Evolutionary conservation across 2,113 vertebrate genomes (phyloP).

Genomic region (Elephas maximus): DNA sequence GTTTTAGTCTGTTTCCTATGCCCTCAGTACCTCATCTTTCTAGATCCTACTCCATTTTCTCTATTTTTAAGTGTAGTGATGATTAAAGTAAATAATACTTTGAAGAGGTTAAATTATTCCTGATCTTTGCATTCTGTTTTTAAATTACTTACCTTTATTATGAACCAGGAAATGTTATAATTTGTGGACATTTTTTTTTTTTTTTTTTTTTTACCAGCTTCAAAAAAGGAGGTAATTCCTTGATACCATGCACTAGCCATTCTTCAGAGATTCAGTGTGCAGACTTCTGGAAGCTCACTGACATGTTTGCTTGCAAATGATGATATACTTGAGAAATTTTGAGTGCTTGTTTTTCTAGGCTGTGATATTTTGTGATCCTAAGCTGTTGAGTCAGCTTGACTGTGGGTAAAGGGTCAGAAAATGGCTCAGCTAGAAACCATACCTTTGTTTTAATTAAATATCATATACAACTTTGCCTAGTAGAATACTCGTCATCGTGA

Average conservation of each 20-base stretch:
- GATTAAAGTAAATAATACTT: slow-evolving; percentile 34
- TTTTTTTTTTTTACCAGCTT: neutral
- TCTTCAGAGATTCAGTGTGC: neutral
- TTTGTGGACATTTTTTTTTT: neutral
- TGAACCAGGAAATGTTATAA: neutral
- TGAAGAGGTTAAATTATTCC: neutral
- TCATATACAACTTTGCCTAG: neutral
- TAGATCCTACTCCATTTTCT: neutral
- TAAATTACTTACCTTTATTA: neutral
- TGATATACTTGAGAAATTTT: neutral
- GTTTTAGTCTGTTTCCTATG: neutral
- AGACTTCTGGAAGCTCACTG: neutral
- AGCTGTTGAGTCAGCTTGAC: neutral
- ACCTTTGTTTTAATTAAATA: slow-evolving; percentile 14
- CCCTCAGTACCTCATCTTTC: neutral
- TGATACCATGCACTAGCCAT: neutral
- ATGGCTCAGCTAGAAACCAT: neutral
- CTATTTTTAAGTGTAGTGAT: neutral
- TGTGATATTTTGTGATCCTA: neutral
- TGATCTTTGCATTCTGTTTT: neutral
- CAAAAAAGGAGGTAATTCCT: neutral
- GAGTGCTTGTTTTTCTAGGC: neutral
- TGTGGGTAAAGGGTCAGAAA: neutral
- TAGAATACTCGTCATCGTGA: neutral
- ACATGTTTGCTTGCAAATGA: neutral